Conservation (phyloP, 2,888 invertebrate species). For the Chesias legatella region DNA sequence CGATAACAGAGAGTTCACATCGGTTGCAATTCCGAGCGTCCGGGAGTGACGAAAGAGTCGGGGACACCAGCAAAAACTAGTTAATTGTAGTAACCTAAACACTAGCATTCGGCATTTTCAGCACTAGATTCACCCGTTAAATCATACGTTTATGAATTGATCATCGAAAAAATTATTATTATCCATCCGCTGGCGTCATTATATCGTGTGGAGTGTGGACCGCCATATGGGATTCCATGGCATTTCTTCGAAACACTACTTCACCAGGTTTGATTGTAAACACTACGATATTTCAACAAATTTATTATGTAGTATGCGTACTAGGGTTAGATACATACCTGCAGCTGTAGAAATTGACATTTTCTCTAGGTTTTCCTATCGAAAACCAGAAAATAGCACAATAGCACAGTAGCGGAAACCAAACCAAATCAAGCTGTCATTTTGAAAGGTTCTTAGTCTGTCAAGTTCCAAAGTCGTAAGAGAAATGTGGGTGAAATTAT, state of each 20-base stretch:
- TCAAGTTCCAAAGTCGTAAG: constrained; percentile 43
- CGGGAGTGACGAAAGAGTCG: constrained; percentile 54
- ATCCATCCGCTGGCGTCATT: constrained; percentile 68
- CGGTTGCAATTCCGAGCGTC: constrained; percentile 36
- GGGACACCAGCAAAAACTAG: constrained; percentile 54
- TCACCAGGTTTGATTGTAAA: constrained; percentile 62
- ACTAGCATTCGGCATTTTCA: constrained; percentile 28
- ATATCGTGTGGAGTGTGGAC: constrained; percentile 78
- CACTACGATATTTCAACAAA: constrained; percentile 36
- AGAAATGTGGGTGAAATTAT: constrained; percentile 4
- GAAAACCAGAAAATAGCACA: constrained; percentile 77
- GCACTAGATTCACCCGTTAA: constrained; percentile 19
- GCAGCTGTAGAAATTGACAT: constrained; percentile 78
- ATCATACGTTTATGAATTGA: constrained; percentile 35
- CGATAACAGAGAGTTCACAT: constrained; percentile 33
- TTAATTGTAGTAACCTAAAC: constrained; percentile 62
- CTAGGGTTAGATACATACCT: constrained; percentile 56
- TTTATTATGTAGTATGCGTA: constrained; percentile 37
- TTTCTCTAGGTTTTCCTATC: constrained; percentile 60
- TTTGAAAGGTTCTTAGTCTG: constrained; percentile 63
- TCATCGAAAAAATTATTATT: constrained; percentile 40
- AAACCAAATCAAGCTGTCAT: constrained; percentile 81
- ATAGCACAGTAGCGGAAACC: constrained; percentile 80
- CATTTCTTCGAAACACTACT: constrained; percentile 75
- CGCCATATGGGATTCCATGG: constrained; percentile 81